phyloP scores from a whole-genome alignment of 2,888 invertebrate genomes.

The Drosophila neoperkinsi region DNA sequence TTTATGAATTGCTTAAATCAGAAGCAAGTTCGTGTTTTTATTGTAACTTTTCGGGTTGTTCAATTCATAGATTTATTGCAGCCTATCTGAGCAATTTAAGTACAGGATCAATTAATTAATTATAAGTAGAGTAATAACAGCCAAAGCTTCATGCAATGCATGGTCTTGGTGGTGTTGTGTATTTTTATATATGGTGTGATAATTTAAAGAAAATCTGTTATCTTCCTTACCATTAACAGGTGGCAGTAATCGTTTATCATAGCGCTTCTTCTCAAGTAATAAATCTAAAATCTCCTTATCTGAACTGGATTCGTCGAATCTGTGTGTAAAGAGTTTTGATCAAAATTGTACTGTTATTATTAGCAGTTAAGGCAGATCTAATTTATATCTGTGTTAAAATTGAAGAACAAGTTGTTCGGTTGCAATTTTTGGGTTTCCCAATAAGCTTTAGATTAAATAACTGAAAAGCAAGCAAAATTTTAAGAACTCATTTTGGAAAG shows the following conservation, averaged over 20 bases:
- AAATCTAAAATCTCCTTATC: constrained; percentile 97
- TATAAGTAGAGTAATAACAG: neutral
- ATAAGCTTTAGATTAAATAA: constrained; percentile 8
- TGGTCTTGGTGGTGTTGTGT: neutral
- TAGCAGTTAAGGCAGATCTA: neutral
- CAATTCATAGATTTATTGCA: neutral
- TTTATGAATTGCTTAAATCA: neutral
- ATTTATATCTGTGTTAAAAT: neutral
- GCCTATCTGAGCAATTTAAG: neutral
- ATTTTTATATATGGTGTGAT: neutral
- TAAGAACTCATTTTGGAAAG: neutral
- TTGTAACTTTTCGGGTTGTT: neutral
- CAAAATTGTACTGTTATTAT: constrained; percentile 2
- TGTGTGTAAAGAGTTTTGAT: constrained; percentile 82
- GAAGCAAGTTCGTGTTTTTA: neutral
- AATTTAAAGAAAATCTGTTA: neutral
- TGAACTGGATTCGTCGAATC: constrained; percentile 96
- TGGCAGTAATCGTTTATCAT: constrained; percentile 96
- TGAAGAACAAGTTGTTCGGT: neutral
- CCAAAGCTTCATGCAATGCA: neutral
- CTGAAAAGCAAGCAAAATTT: neutral
- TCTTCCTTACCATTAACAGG: constrained; percentile 92
- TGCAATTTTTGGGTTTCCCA: neutral
- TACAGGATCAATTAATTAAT: neutral
- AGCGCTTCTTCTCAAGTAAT: constrained; percentile 93